Base-by-base conservation (phyloP, 1,140 invertebrate genomes). In the Saccostrea glomerata region DNA sequence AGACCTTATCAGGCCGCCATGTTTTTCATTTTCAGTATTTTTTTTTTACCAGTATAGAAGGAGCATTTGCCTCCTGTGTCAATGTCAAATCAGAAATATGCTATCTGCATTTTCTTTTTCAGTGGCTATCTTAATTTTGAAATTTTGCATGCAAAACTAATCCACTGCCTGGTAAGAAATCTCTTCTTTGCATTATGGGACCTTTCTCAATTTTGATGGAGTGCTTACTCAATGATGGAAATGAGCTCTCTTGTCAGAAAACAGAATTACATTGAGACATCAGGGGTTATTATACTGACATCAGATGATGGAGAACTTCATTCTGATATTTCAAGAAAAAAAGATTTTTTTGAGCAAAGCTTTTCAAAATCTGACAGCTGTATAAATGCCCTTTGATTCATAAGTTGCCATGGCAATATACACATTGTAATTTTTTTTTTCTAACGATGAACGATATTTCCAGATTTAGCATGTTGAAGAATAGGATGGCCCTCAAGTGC, bases 301-400 rank as follows among this genome's bases (percentile, higher is more conserved):
- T 77, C 11, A 25, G 30, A 77, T 77, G 70, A 77, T 77, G 30
- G 70, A 77, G 70, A 25, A 25, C 70, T 77, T 77, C 70, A 77
- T 77, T 77, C 30, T 30, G 70, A 77, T 36, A 77, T 77, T 77
- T 17, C 13, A 77, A 77, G 11, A 30, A 36, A 73, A 25, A 73
- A 25, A 25, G 11, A 36, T 15, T 30, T 25, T 77, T 63, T 30
- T 77, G 25, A 30, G 70, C 70, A 77, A 25, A 77, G 70, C 70
- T 11, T 77, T 77, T 77, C 70, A 77, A 77, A 77, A 77, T 36
- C 70, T 77, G 70, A 77, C 70, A 77, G 70, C 70, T 77, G 70
- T 25, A 77, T 77, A 77, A 77, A 77, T 77, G 70, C 70, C 70
- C 70, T 77, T 77, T 77, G 70, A 77, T 30, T 77, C 70, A 77